Evolutionary conservation across 2,113 vertebrate genomes (phyloP).

Genomic region (Lampris megalopsis): DNA sequence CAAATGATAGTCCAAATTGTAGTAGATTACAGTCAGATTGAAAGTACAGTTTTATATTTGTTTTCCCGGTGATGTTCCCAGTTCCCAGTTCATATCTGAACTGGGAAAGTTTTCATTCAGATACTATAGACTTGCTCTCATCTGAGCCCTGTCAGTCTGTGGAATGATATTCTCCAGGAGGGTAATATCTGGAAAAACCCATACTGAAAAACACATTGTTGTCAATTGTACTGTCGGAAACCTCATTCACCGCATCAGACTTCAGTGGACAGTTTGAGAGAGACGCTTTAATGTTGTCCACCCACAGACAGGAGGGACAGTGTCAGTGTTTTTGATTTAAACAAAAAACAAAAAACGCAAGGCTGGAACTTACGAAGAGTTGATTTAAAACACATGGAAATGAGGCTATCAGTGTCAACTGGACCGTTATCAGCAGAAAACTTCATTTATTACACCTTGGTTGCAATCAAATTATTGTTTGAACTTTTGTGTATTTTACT

Average conservation of each 20-base stretch:
- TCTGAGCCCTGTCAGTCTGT: background rate
- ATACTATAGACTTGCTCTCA: background rate
- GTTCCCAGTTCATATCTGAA: too few species aligned
- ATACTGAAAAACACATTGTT: background rate
- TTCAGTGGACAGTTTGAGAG: slow-evolving; percentile 14
- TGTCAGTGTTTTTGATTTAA: background rate
- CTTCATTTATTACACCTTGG: background rate
- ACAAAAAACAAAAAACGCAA: background rate
- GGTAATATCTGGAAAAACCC: background rate
- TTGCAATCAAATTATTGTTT: background rate
- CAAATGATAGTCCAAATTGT: slow-evolving; percentile 5
- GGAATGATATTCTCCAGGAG: background rate
- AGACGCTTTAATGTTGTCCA: background rate
- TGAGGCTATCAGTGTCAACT: background rate
- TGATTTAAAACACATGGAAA: slow-evolving; percentile 5
- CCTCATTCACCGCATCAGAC: background rate
- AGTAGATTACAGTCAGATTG: background rate
- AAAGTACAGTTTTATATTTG: background rate
- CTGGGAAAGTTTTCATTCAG: too few species aligned
- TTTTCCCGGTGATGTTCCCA: background rate
- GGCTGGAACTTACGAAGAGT: background rate
- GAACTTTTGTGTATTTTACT: background rate
- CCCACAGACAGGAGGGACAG: background rate
- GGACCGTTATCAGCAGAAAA: slow-evolving; percentile 8
- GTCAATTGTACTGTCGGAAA: slow-evolving; percentile 5